These are phyloP conservation scores for Sebastes wilsoni DNA, from an alignment of 2,797 vertebrate genomes.

Conservation along the genomic window DNA sequence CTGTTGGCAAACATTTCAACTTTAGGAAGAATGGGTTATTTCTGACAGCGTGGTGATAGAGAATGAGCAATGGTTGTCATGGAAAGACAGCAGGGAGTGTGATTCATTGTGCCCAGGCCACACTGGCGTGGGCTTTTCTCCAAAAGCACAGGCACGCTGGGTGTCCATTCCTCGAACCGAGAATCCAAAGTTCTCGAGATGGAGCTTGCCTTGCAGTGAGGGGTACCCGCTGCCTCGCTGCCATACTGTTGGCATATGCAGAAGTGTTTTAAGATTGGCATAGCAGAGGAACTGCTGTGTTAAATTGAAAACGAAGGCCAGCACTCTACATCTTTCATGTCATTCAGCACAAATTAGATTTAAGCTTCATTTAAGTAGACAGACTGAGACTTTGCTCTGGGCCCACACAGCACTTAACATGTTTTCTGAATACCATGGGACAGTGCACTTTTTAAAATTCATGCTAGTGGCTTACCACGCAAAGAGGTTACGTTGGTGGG, in stretches of 20 bases:
- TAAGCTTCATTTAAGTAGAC: conserved; percentile 20
- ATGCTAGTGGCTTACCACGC: neutral
- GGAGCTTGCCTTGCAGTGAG: neutral
- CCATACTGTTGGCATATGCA: neutral
- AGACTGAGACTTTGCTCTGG: neutral
- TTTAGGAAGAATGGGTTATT: conserved; percentile 38
- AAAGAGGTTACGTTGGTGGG: neutral
- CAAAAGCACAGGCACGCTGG: neutral
- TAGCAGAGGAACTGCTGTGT: neutral
- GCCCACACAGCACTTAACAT: neutral
- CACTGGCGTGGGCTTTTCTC: conserved; percentile 12
- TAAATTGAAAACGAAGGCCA: neutral
- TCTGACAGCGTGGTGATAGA: conserved; percentile 35
- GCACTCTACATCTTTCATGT: neutral
- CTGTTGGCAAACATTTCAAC: conserved; percentile 50
- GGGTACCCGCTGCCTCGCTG: neutral
- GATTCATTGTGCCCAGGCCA: conserved; percentile 43
- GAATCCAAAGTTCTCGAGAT: neutral
- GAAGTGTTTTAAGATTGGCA: neutral
- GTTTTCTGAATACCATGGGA: neutral
- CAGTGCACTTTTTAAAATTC: neutral
- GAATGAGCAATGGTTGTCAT: conserved; percentile 58
- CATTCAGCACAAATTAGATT: conserved; percentile 18
- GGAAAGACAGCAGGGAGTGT: conserved; percentile 43
- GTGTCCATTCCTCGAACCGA: neutral